phyloP scores from a whole-genome alignment of 2,113 vertebrate species.

The Holacanthus passer region DNA sequence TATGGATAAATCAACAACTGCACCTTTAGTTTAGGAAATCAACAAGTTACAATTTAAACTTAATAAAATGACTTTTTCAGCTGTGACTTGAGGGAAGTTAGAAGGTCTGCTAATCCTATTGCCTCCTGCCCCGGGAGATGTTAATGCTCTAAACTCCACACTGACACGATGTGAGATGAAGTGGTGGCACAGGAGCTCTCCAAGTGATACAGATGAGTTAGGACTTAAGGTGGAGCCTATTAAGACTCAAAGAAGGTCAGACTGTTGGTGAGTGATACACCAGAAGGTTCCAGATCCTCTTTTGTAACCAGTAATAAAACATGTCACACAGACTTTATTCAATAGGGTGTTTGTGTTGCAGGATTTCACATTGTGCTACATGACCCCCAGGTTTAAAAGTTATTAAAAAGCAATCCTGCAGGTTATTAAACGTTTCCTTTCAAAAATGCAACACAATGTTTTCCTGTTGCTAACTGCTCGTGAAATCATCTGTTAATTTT shows the following conservation, averaged over 20 bases:
- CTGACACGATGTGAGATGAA: background rate
- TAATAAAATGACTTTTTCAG: background rate
- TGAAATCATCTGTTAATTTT: background rate
- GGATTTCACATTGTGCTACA: background rate
- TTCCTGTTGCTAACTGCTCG: background rate
- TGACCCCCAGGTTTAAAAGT: background rate
- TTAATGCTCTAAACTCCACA: background rate
- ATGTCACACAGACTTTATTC: background rate
- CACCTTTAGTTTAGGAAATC: background rate
- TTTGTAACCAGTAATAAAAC: background rate
- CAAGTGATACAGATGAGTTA: background rate
- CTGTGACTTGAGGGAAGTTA: background rate
- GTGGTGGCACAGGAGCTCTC: background rate
- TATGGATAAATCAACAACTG: background rate
- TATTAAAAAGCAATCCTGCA: background rate
- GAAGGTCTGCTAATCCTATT: constrained; percentile 31
- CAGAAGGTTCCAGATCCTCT: background rate
- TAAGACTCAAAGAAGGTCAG: constrained; percentile 6
- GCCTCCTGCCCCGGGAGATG: background rate
- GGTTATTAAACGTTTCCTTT: background rate
- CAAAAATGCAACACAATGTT: background rate
- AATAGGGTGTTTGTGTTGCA: background rate
- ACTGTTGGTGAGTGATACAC: background rate
- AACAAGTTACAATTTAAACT: background rate
- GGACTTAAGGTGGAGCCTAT: constrained; percentile 17